A percentile compares a stretch with the other conserved stretches of the same genome.
Conservation (phyloP, 2,797 vertebrate species). For the Gymnothorax reevesii region DNA sequence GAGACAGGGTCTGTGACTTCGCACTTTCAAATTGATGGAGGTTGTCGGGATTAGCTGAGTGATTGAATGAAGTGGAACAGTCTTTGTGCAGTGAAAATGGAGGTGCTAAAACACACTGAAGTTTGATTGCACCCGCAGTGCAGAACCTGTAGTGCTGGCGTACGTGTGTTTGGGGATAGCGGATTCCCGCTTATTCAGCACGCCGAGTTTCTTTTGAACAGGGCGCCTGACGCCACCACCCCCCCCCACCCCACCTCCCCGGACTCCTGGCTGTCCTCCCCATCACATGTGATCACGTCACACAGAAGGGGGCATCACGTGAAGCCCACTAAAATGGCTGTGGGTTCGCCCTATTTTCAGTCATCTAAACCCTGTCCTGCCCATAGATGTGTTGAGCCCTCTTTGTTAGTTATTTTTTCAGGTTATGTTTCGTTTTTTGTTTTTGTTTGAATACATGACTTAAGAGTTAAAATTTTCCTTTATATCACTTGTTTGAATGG, state of each 20-base stretch:
- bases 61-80: background rate
- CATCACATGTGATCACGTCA: background rate
- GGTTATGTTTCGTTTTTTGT: background rate
- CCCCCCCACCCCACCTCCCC: no score
- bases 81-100: background rate
- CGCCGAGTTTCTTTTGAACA: background rate
- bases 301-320: background rate
- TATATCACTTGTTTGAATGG: no score
- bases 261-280: background rate
- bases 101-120: background rate
- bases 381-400: background rate
- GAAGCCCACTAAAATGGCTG: background rate
- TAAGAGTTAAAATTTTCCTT: no score
- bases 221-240: background rate
- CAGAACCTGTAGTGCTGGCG: background rate
- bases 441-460: background rate
- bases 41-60: background rate
- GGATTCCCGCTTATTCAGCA: background rate
- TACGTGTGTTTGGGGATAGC: background rate
- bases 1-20: background rate
- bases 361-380: background rate
- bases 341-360: background rate
- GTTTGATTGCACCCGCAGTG: background rate
- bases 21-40: background rate
- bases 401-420: background rate